Percentiles rank a stretch among this genome's conserved stretches.
Evolutionary conservation across 2,113 vertebrate species (phyloP).

Genomic region (Lampris megalopsis): DNA sequence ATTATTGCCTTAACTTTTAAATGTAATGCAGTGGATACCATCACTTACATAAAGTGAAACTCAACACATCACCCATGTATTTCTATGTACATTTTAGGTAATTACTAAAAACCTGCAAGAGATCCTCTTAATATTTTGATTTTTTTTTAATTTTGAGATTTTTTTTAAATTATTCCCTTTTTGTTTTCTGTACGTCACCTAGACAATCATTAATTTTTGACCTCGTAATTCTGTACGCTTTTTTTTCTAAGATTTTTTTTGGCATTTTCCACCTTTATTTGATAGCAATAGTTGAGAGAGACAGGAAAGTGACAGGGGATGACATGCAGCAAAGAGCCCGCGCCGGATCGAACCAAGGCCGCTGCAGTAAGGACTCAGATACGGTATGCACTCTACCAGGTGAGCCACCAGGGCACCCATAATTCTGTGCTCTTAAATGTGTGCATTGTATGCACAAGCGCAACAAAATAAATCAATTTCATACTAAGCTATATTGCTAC

Average conservation of each 20-base stretch:
- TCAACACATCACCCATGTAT: neutral
- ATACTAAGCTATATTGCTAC: no score
- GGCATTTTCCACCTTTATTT: no score
- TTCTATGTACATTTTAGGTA: neutral
- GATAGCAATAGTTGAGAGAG: no score
- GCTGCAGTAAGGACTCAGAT: no score
- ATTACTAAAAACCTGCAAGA: neutral
- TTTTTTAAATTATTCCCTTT: neutral
- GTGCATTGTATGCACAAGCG: no score
- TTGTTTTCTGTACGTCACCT: neutral
- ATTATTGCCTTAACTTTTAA: neutral
- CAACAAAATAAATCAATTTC: no score
- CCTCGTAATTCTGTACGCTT: neutral
- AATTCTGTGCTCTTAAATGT: no score
- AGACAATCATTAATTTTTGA: neutral
- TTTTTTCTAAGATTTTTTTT: neutral
- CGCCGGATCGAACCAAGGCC: no score
- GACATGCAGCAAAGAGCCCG: no score
- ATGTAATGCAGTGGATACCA: neutral
- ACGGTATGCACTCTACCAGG: no score
- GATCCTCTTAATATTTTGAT: neutral
- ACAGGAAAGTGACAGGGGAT: no score
- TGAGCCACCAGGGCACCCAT: no score
- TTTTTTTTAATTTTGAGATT: neutral
- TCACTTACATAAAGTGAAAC: neutral